phyloP scores from a whole-genome alignment of 1,140 invertebrate species.

The Telenomus remus region DNA sequence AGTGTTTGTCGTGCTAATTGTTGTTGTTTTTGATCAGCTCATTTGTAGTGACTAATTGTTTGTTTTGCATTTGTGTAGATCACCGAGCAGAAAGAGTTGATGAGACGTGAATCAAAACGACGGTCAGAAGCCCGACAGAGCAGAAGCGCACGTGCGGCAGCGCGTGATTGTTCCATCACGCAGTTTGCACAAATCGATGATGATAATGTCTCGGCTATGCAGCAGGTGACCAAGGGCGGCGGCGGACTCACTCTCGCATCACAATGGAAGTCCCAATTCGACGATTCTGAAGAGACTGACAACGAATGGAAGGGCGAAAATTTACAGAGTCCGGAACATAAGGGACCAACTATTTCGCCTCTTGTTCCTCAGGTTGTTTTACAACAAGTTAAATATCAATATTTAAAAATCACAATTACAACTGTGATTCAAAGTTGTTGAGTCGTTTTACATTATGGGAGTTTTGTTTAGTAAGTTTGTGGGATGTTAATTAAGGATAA shows the following conservation, averaged over 20 bases:
- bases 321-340: conserved; percentile 82
- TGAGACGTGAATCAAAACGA: conserved; percentile 72
- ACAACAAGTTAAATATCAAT: neutral
- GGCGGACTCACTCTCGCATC: conserved; percentile 88
- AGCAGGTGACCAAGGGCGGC: conserved; percentile 86
- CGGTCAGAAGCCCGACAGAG: conserved; percentile 65
- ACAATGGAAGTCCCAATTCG: conserved; percentile 95
- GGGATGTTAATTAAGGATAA: too few species aligned
- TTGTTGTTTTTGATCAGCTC: conserved; percentile 4
- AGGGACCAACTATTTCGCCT: conserved; percentile 63
- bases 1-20: conserved; percentile 13
- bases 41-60: neutral
- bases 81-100: conserved; percentile 71
- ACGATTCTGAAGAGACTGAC: conserved; percentile 94
- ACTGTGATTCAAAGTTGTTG: neutral
- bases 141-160: conserved; percentile 67
- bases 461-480: too few species aligned
- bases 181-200: conserved; percentile 96
- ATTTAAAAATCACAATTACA: too few species aligned
- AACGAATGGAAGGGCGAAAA: conserved; percentile 93
- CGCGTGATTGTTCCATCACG: conserved; percentile 81
- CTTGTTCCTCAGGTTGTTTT: conserved; percentile 65
- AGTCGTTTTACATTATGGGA: too few species aligned
- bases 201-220: conserved; percentile 90
- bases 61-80: conserved; percentile 55